Evolutionary conservation across 2,797 vertebrate species (phyloP).

Genomic region (Sitta carolinensis): DNA sequence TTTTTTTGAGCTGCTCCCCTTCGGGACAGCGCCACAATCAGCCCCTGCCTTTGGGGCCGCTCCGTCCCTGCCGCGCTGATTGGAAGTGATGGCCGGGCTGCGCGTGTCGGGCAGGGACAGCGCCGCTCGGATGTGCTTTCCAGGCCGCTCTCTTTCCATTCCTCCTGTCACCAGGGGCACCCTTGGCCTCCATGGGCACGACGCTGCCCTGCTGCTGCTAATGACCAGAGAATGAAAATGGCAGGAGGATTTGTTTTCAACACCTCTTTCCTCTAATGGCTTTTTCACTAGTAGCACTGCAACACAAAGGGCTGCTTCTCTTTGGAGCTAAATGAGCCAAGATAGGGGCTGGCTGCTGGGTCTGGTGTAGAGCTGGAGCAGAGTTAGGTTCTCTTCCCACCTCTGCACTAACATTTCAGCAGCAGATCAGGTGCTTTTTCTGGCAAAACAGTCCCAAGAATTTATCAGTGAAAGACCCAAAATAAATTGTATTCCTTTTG

Average conservation of each 20-base stretch:
- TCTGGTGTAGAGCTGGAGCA: neutral
- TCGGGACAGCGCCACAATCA: conserved; percentile 67
- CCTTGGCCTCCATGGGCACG: neutral
- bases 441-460: neutral
- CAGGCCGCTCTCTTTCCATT: neutral
- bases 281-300: neutral
- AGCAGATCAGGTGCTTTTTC: neutral
- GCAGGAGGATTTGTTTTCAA: conserved; percentile 39
- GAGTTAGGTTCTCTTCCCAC: neutral
- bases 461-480: neutral
- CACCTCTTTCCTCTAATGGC: conserved; percentile 34
- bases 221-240: conserved; percentile 37
- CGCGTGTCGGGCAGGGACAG: conserved; percentile 6
- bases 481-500: neutral
- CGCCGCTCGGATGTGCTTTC: neutral
- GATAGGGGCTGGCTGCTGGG: neutral
- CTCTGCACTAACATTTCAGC: neutral
- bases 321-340: neutral
- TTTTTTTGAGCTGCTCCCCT: conserved; percentile 79
- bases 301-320: neutral
- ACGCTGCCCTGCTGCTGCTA: neutral
- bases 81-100: conserved; percentile 75
- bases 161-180: conserved; percentile 31
- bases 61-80: conserved; percentile 67
- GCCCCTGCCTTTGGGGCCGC: conserved; percentile 66